A percentile compares a stretch with the other conserved stretches of the same genome.
phyloP scores from a whole-genome alignment of 2,888 invertebrate genomes.

The Hyposoter dolosus region DNA sequence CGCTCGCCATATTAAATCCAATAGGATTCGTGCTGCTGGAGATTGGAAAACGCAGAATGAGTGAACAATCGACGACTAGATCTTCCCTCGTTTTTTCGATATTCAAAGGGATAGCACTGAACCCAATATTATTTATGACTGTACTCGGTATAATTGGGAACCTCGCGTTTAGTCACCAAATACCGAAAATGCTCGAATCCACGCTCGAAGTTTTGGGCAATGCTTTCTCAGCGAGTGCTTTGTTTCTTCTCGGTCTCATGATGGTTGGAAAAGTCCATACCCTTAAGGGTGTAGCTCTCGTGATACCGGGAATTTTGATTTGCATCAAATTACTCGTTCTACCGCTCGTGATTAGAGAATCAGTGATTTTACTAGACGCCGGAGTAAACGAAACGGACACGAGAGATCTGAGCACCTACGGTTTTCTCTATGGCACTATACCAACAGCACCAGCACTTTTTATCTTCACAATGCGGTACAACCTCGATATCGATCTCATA shows the following conservation, averaged over 20 bases:
- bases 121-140: constrained; percentile 97
- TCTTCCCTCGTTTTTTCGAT: constrained; percentile 77
- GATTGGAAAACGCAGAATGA: constrained; percentile 87
- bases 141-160: constrained; percentile 95
- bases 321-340: constrained; percentile 94
- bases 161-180: constrained; percentile 90
- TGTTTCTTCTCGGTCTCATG: constrained; percentile 95
- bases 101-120: constrained; percentile 91
- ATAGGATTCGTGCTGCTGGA: constrained; percentile 96
- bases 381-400: constrained; percentile 91
- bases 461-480: constrained; percentile 95
- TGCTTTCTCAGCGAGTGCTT: constrained; percentile 96
- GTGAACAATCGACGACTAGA: constrained; percentile 74
- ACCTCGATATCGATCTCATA: constrained; percentile 94
- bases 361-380: constrained; percentile 91
- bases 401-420: constrained; percentile 94
- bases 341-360: constrained; percentile 94
- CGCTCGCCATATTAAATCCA: constrained; percentile 96
- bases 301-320: constrained; percentile 94
- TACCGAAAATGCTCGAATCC: constrained; percentile 91
- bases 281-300: constrained; percentile 91
- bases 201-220: constrained; percentile 93
- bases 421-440: constrained; percentile 97
- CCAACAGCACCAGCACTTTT: constrained; percentile 98
- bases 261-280: constrained; percentile 96